Base-by-base conservation (phyloP, 2,888 invertebrate species). In the Spicauda simplicius region DNA sequence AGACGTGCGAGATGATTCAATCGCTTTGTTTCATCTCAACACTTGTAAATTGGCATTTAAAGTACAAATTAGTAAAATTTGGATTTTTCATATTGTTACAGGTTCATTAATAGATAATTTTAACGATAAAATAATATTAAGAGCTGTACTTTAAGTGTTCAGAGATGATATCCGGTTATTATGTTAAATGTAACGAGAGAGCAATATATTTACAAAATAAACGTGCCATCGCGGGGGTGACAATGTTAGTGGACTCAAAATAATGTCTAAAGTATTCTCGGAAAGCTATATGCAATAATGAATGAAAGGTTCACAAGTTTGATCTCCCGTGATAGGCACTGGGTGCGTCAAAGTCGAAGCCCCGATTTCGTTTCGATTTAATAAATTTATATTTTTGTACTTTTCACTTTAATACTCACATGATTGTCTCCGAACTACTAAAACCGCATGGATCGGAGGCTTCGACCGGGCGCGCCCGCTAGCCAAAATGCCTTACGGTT, bases 71-170 rank as follows among this genome's bases (percentile, higher is more conserved):
- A 91, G 92, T 92, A 91, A 91, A 92, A 90, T 91, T 90, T 88
- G 86, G 90, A 92, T 91, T 91, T 90, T 90, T 92, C 85, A 85
- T 91, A 90, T 93, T 92, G 92, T 93, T 93, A 90, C 92, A 93
- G 92, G 92, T 93, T 92, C 91, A 91, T 91, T 91, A 91, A 92
- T 90, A 86, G 86, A 85, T 91, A 91, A 92, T 84, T 87, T 86
- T 85, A 86, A 86, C 80, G 80, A 85, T 88, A 88, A 84, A 87
- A 83, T 91, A 91, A 89, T 90, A 82, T 90, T 91, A 91, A 92
- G 91, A 91, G 89, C 90, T 90, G 92, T 93, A 92, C 92, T 93
- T 92, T 93, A 92, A 92, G 92, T 93, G 92, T 92, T 92, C 91
- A 90, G 91, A 91, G 91, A 90, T 87, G 84, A 82, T 85, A 86